Percentiles rank a stretch among this genome's conserved stretches.
These are phyloP conservation scores for Xestoiulus laeticollis DNA, from an alignment of 2,888 invertebrate genomes.

Conservation along the genomic window DNA sequence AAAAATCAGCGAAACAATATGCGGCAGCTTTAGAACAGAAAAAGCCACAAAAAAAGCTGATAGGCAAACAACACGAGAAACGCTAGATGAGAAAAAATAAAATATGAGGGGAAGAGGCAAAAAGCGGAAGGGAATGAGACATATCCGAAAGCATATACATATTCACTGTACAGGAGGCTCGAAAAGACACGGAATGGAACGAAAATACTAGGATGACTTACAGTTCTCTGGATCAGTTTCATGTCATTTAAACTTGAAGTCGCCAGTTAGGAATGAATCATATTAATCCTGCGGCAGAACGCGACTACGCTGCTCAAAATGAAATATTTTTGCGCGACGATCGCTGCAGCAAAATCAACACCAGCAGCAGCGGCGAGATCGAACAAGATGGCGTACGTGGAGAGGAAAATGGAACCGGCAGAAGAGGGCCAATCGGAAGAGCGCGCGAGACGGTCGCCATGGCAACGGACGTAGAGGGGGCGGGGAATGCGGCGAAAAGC, in stretches of 20 bases:
- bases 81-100: not conserved
- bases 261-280: not conserved
- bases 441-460: not conserved
- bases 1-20: not conserved
- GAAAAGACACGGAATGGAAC: not conserved
- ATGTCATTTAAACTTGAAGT: slow-evolving; percentile 42
- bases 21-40: not conserved
- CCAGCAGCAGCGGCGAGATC: not conserved
- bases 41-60: not conserved
- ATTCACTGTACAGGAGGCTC: not conserved
- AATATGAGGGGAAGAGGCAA: not conserved
- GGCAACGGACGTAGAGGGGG: not conserved
- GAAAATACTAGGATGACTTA: slow-evolving; percentile 18
- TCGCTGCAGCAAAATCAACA: slow-evolving; percentile 19
- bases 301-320: not conserved
- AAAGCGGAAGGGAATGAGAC: slow-evolving; percentile 8
- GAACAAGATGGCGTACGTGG: not conserved
- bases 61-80: not conserved
- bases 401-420: slow-evolving; percentile 18
- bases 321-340: not conserved
- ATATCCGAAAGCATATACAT: not conserved
- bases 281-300: slow-evolving; percentile 11
- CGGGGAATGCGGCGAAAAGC: not conserved
- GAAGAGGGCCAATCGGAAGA: no score
- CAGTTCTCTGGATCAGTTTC: slow-evolving; percentile 47